phyloP scores from a whole-genome alignment of 1,140 invertebrate genomes.

The Nasonia vitripennis region DNA sequence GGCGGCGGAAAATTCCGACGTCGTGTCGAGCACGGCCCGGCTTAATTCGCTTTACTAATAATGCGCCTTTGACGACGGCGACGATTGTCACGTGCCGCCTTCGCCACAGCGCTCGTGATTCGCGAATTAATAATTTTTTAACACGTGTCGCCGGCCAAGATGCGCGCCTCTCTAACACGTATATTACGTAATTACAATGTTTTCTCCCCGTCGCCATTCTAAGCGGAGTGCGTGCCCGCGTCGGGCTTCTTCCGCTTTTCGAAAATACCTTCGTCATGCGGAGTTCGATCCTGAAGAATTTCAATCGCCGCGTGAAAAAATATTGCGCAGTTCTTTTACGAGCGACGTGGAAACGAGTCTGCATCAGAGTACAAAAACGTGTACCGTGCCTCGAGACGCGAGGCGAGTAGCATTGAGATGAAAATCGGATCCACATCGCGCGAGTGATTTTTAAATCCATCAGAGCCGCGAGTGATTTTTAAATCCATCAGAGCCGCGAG shows the following conservation, averaged over 20 bases:
- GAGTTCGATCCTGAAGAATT: no score
- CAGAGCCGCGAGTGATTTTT: neutral
- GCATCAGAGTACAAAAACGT: no score
- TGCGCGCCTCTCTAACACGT: neutral
- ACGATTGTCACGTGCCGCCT: neutral
- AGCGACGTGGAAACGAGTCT: neutral
- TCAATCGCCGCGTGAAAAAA: neutral
- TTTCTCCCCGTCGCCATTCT: neutral
- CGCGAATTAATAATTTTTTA: slow-evolving; percentile 27
- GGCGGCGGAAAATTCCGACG: neutral
- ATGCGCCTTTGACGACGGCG: neutral
- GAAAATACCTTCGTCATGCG: no score
- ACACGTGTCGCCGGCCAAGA: neutral
- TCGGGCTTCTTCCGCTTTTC: no score
- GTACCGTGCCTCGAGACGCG: no score
- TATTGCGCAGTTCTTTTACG: neutral
- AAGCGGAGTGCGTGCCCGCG: no score
- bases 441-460: no score
- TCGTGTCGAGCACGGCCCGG: neutral
- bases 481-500: neutral
- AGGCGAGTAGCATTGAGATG: no score
- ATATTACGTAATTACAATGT: neutral
- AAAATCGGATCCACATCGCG: neutral
- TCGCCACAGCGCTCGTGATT: neutral
- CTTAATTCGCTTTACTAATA: slow-evolving; percentile 10